Base-by-base conservation (phyloP, 2,888 invertebrate species). In the Parapristionchus giblindavisi region DNA sequence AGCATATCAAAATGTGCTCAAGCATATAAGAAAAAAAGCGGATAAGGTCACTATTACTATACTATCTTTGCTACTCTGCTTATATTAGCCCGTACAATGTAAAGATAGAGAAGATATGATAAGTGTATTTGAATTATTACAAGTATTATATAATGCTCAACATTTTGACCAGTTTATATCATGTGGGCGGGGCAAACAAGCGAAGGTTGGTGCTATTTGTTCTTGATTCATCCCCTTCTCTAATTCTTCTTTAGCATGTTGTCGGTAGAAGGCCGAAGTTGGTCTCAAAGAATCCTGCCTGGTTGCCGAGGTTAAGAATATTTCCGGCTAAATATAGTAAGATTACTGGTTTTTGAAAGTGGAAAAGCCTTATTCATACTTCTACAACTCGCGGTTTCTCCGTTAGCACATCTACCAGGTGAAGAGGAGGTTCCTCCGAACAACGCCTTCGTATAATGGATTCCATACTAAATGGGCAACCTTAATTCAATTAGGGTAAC, bases 271-370 rank as follows among this genome's bases (percentile, higher is more conserved):
- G 5, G 0, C 66, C 66, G 51, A 51, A 66, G 1, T 6, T 21
- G 6, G 36, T 34, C 6, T n/a, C 14, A 36, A 24, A 66, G 66
- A 66, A 66, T 32, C 66, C 66, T 11, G 32, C 34, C 24, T 66
- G 66, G 52, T 52, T 66, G n/a, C 11, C 34, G 48, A 66, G 29
- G 6, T 21, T 34, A n/a, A 48, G 34, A 36, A 66, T 66, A 1
- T 17, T 51, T 48, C 66, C 66, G 32, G 34, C 66, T 66, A 38
- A 51, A 51, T 11, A 21, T 14, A 51, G 51, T 8, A 56, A 17
- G 32, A 43, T 40, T n/a, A 54, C 6, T n/a, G n/a, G 43, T 43
- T 43, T 14, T 8, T 17, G 58, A 3, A 1, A 60, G 56, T 38
- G 36, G 4, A 21, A 34, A 6, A 1, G 34, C 34, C 3, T 36